A percentile compares a stretch with the other conserved stretches of the same genome.
phyloP scores from a whole-genome alignment of 2,888 invertebrate genomes.

The Celastrina argiolus region DNA sequence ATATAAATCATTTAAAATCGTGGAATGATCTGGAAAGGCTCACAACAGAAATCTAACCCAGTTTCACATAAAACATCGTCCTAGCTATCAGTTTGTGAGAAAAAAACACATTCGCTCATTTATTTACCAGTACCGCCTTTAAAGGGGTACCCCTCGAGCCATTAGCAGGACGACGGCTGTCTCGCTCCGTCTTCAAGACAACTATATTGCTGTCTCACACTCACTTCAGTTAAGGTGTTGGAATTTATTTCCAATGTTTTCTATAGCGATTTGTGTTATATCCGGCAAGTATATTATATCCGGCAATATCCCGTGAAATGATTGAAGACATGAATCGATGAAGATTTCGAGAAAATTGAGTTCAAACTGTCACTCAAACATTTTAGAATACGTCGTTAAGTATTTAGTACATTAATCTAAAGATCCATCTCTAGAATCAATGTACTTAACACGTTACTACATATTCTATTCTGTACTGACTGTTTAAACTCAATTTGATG shows the following conservation, averaged over 20 bases:
- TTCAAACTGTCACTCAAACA: too few species aligned
- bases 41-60: slow-evolving; percentile 38
- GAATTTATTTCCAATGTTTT: slow-evolving; percentile 7
- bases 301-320: too few species aligned
- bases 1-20: too few species aligned
- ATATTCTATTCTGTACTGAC: too few species aligned
- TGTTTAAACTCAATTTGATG: too few species aligned
- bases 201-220: slow-evolving; percentile 1
- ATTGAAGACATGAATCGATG: too few species aligned
- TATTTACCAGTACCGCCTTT: slow-evolving; percentile 62
- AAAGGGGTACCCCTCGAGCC: slow-evolving; percentile 52
- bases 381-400: too few species aligned
- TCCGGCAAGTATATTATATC: too few species aligned
- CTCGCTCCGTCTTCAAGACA: slow-evolving; percentile 42
- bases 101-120: slow-evolving; percentile 57
- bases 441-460: too few species aligned
- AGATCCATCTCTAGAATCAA: too few species aligned
- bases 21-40: slow-evolving; percentile 24
- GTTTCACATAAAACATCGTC: slow-evolving; percentile 36
- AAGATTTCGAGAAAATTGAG: too few species aligned
- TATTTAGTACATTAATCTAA: too few species aligned
- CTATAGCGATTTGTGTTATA: not conserved
- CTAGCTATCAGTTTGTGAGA: slow-evolving; percentile 33
- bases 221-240: slow-evolving; percentile 3
- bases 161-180: slow-evolving; percentile 58